Percentiles rank a stretch among this genome's conserved stretches.
Conservation (phyloP, 2,797 vertebrate genomes). For the Xyrichtys novacula region DNA sequence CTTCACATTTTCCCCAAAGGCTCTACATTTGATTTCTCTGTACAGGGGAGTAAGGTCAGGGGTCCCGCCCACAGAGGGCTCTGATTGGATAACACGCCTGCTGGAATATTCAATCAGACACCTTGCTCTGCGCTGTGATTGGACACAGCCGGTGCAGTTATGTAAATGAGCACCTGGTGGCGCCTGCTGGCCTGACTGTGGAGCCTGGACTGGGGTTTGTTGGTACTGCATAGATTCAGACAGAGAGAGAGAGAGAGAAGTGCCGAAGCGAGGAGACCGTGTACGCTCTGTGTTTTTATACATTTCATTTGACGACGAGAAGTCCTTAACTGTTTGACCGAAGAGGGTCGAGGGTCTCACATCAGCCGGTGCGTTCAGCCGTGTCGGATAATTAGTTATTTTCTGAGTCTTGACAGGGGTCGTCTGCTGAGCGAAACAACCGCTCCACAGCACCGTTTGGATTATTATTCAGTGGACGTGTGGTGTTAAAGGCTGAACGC, state of each 20-base stretch:
- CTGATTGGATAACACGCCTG: conserved; percentile 73
- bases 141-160: conserved; percentile 83
- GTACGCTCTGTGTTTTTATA: background rate
- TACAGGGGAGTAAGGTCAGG: conserved; percentile 48
- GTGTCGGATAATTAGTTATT: conserved; percentile 38
- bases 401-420: conserved; percentile 59
- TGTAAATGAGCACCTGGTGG: conserved; percentile 90
- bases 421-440: conserved; percentile 39
- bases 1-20: conserved; percentile 38
- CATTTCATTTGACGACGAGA: background rate
- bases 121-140: conserved; percentile 79
- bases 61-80: conserved; percentile 58
- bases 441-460: conserved; percentile 43
- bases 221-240: conserved; percentile 42
- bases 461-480: conserved; percentile 44
- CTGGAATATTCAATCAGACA: conserved; percentile 78
- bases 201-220: conserved; percentile 45
- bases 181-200: conserved; percentile 70
- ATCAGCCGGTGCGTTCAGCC: conserved; percentile 1
- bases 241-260: conserved; percentile 8
- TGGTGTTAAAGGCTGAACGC: conserved; percentile 1
- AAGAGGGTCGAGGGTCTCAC: background rate
- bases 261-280: background rate
- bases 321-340: background rate
- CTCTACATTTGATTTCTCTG: conserved; percentile 53